Evolutionary conservation across 2,113 vertebrate genomes (phyloP), one percentile per base, ranked within the genome.

Genomic region (Melanocharis versteri): DNA sequence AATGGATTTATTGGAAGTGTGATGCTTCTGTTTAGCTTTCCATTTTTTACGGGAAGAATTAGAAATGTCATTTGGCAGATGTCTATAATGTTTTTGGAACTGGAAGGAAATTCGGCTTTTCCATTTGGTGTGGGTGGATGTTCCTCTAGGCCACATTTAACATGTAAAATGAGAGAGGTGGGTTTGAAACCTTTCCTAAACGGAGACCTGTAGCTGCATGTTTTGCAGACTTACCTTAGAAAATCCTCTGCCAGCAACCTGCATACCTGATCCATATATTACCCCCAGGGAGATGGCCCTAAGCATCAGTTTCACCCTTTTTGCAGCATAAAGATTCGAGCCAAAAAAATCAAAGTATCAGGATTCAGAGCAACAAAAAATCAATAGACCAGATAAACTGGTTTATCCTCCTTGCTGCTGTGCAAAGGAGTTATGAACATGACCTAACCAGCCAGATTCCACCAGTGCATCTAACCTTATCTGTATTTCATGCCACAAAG

Each of bases 11-110:
- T 90, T 96, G 81, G 45, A 97, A 97, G 92, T 47, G 48, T 77
- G 91, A 90, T 96, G 90, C 92, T 96, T 94, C 95, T 95, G 85
- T 94, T 73, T 76, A 87, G 87, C 84, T 87, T 97, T 96, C 93
- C 86, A 68, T 94, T 83, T 96, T 96, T 97, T 96, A 93, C 8
- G 75, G 78, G 93, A 96, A 96, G 91, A 92, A 93, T 94, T 97
- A 97, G 92, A 97, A 97, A 87, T 95, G 95, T 96, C 91, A 75
- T 89, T 95, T 97, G 96, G 88, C 85, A 96, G 83, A 94, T 95
- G 84, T 35, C 35, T 90, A 77, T 88, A 96, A 85, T 93, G 95
- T 80, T 93, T 97, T 96, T 95, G 89, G 91, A 96, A 92, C 77
- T 94, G 85, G 89, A 95, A 97, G 83, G 93, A 97, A 96, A 97